Evolutionary conservation across 2,888 invertebrate species (phyloP).

Genomic region (Chrysopilus asiliformis): DNA sequence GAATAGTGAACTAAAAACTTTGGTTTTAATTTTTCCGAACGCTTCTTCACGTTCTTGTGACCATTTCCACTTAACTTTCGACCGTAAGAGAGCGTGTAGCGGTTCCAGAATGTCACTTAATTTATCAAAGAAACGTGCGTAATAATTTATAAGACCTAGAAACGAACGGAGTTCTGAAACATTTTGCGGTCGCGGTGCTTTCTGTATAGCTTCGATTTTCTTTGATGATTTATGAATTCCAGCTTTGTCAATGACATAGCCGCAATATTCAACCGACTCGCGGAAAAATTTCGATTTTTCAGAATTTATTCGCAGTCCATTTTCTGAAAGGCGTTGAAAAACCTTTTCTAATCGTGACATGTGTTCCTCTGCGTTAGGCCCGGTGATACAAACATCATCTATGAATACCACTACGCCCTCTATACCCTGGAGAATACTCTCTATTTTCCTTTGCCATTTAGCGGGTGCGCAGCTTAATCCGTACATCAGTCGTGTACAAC

Average conservation of each 20-base stretch:
- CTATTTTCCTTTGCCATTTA: constrained; percentile 8
- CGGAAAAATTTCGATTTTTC: constrained; percentile 20
- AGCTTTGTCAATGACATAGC: constrained; percentile 20
- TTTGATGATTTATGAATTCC: constrained; percentile 21
- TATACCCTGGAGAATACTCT: constrained; percentile 20
- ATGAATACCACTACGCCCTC: constrained; percentile 19
- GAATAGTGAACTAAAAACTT: constrained; percentile 15
- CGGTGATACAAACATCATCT: constrained; percentile 23
- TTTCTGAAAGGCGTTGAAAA: constrained; percentile 16
- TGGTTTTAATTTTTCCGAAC: constrained; percentile 18
- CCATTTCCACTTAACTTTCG: constrained; percentile 21
- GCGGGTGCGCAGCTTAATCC: not conserved
- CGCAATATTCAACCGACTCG: constrained; percentile 19
- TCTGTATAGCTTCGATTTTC: constrained; percentile 20
- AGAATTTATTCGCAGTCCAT: constrained; percentile 19
- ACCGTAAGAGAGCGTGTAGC: constrained; percentile 16
- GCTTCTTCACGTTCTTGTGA: constrained; percentile 14
- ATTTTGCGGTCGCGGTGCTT: constrained; percentile 14
- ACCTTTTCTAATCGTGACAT: constrained; percentile 17
- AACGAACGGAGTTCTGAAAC: constrained; percentile 16
- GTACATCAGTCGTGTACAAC: not conserved
- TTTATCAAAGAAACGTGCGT: constrained; percentile 11
- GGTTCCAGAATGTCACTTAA: constrained; percentile 9
- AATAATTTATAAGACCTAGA: constrained; percentile 12
- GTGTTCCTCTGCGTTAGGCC: constrained; percentile 17